Conservation (phyloP, 2,888 invertebrate species). For the Escarpia spicata region DNA sequence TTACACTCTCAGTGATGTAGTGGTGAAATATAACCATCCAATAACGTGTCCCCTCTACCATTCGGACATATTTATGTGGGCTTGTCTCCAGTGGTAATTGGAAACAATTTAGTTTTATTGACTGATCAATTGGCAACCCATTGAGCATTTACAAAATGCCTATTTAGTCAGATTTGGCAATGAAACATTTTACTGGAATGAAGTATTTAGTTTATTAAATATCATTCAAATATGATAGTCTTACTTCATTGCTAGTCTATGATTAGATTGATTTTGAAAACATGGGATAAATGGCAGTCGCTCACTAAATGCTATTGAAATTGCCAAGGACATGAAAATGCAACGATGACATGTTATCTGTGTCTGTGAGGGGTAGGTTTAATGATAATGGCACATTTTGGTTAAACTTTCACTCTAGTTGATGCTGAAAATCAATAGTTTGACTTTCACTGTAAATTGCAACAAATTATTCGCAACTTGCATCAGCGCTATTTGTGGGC, state of each 20-base stretch:
- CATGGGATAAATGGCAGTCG: too few relatives aligned
- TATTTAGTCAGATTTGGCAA: neutral
- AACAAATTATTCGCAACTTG: neutral
- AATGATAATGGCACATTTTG: neutral
- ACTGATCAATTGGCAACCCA: neutral
- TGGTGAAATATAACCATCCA: neutral
- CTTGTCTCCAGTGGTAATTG: neutral
- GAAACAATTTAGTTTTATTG: neutral
- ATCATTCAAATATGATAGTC: neutral
- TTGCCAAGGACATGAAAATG: too few relatives aligned
- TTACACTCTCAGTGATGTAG: neutral
- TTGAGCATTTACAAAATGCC: neutral
- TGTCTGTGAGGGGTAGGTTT: neutral
- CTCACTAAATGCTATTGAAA: too few relatives aligned
- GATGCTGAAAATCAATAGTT: neutral
- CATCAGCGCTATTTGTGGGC: neutral
- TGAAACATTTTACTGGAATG: neutral
- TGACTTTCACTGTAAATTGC: neutral
- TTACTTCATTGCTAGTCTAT: neutral
- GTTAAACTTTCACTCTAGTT: neutral
- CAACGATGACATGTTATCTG: neutral
- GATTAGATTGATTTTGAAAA: neutral
- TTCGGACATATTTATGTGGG: neutral
- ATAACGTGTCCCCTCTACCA: neutral
- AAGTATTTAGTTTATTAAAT: neutral